Percentiles rank a stretch among this genome's conserved stretches.
These are phyloP conservation scores for Lucilia sericata DNA, from an alignment of 1,140 invertebrate genomes.

Conservation along the genomic window DNA sequence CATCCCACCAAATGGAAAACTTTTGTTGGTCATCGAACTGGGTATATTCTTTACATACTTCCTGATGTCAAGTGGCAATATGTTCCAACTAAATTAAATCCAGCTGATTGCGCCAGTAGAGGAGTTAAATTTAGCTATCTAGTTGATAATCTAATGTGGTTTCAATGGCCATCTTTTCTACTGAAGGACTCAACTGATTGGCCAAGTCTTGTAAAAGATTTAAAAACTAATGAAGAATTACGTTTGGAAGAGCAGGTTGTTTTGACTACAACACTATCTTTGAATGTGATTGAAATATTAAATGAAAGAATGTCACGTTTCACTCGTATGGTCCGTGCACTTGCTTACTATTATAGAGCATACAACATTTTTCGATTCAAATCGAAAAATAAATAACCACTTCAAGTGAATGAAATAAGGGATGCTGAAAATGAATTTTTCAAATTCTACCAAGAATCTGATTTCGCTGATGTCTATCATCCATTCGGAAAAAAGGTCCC, in stretches of 20 bases:
- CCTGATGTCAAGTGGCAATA: not conserved
- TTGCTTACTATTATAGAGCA: conserved; percentile 17
- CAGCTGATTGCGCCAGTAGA: conserved; percentile 11
- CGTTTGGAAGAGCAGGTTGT: not conserved
- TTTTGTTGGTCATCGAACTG: not conserved
- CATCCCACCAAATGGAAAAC: not conserved
- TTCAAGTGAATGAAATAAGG: not conserved
- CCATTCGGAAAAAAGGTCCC: not conserved
- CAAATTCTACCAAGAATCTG: not conserved
- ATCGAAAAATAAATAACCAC: not conserved
- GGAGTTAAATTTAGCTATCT: not conserved
- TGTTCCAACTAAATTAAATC: not conserved
- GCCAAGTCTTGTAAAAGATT: not conserved
- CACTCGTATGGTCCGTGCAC: not conserved
- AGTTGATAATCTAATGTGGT: not conserved
- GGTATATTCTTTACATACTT: not conserved
- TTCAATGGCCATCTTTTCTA: not conserved
- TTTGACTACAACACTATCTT: not conserved
- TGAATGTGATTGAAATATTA: not conserved
- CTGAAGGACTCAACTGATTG: not conserved
- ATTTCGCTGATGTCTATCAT: not conserved
- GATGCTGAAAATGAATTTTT: too few species aligned
- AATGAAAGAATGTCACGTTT: not conserved
- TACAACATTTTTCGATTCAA: not conserved
- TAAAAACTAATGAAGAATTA: not conserved